Evolutionary conservation across 2,888 invertebrate species (phyloP), one percentile per base, ranked within the genome.

Genomic region (Agrochola lota): DNA sequence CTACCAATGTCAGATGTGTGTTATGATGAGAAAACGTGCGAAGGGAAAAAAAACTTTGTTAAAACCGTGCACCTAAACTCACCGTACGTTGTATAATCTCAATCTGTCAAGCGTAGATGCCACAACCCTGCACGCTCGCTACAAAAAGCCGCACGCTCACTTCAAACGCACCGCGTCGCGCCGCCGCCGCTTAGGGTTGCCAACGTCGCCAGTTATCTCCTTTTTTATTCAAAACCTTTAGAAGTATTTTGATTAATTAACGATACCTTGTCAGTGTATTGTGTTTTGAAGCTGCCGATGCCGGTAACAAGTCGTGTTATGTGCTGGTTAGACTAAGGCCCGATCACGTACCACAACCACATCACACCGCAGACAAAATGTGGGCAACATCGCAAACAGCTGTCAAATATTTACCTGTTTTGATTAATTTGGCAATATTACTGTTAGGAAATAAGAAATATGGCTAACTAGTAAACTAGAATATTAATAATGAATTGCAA

Each of bases 71-170:
- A 85, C 72, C 70, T 9, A 17, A 12, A 57, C n/a, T 0, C 26
- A 30, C 23, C 40, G 78, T 20, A 75, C n/a, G 62, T 1, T 11
- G 62, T 87, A 26, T 87, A 90, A 87, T 87, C 84, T 89, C 87
- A 86, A 89, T 87, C 89, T 88, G 91, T 88, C 90, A 88, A 84
- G 77, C 77, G 79, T 80, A 73, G 81, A 87, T 85, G 79, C 85
- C 87, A 64, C 78, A 81, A 82, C 78, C 78, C 84, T 86, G 83
- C 85, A 72, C 80, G 83, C 46, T 77, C 86, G 77, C 83, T 78
- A 89, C 90, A 92, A 91, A 91, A 91, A 91, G 86, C 81, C 78
- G 88, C 86, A 74, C 81, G 84, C 80, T 70, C 81, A 87, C 91
- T 83, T 87, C 90, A 91, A 91, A 91, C 78, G 83, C 70, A 43